A percentile compares a stretch with the other conserved stretches of the same genome.
These are phyloP conservation scores for Onthophagus sagittarius DNA, from an alignment of 2,888 invertebrate genomes.

Conservation along the genomic window DNA sequence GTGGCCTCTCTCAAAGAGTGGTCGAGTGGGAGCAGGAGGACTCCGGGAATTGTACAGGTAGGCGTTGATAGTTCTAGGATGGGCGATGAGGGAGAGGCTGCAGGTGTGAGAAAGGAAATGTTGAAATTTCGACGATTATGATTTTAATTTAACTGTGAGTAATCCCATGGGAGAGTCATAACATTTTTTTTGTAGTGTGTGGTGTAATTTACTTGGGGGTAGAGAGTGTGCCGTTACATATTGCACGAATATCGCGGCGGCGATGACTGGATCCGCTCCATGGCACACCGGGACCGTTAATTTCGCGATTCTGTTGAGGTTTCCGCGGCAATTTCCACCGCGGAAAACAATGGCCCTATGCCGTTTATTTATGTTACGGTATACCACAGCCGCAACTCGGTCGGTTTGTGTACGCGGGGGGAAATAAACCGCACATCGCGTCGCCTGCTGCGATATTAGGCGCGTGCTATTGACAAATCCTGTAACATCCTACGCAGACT, in stretches of 20 bases:
- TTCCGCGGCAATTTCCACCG: not conserved
- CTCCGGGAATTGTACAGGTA: not conserved
- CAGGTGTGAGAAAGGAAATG: slow-evolving; percentile 33
- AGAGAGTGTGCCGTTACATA: not conserved
- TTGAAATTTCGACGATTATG: slow-evolving; percentile 24
- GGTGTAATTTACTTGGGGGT: too few relatives aligned
- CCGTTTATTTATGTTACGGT: not conserved
- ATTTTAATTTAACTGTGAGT: not conserved
- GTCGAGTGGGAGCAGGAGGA: not conserved
- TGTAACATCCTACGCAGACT: not conserved
- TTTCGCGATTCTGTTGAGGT: slow-evolving; percentile 3
- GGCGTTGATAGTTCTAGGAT: slow-evolving; percentile 22
- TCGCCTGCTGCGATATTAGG: not conserved
- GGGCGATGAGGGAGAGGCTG: slow-evolving; percentile 29
- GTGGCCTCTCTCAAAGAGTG: not conserved
- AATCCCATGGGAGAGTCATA: not conserved
- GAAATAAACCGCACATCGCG: not conserved
- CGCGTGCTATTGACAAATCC: not conserved
- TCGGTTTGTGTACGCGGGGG: not conserved
- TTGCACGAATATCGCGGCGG: not conserved
- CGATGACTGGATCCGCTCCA: not conserved
- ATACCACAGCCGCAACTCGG: not conserved
- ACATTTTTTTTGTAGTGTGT: too few relatives aligned
- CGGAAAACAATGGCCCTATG: not conserved
- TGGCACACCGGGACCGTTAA: slow-evolving; percentile 1